Percentiles rank a stretch among this genome's conserved stretches.
Evolutionary conservation across 2,113 vertebrate species (phyloP).

Genomic region (Eonycteris spelaea): DNA sequence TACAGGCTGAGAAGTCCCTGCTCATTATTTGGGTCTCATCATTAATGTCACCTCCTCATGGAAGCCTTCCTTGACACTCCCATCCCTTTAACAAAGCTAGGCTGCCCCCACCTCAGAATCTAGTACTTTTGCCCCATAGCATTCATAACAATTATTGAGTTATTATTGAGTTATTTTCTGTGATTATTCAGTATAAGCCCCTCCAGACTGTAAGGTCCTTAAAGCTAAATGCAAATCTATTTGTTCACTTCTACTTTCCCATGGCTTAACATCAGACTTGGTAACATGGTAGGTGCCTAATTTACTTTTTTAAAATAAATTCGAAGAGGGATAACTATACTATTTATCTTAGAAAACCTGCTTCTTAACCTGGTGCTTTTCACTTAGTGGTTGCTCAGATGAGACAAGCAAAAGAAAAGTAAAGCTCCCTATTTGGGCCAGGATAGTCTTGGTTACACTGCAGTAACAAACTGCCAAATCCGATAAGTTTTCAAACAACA

Average conservation of each 20-base stretch:
- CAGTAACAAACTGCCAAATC: background rate
- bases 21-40: background rate
- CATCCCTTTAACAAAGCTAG: background rate
- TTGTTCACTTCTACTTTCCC: background rate
- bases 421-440: background rate
- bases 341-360: background rate
- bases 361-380: background rate
- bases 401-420: background rate
- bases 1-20: background rate
- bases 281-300: background rate
- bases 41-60: background rate
- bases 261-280: background rate
- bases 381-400: background rate
- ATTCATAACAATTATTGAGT: background rate
- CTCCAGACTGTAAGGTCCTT: background rate
- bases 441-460: background rate
- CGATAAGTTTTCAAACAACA: background rate
- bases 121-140: background rate
- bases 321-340: background rate
- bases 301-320: background rate
- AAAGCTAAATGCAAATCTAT: background rate
- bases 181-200: background rate
- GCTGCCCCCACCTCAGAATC: background rate
- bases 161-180: background rate
- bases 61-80: background rate